These are phyloP conservation scores for Therioaphis trifolii DNA, from an alignment of 2,888 invertebrate species.

Conservation along the genomic window DNA sequence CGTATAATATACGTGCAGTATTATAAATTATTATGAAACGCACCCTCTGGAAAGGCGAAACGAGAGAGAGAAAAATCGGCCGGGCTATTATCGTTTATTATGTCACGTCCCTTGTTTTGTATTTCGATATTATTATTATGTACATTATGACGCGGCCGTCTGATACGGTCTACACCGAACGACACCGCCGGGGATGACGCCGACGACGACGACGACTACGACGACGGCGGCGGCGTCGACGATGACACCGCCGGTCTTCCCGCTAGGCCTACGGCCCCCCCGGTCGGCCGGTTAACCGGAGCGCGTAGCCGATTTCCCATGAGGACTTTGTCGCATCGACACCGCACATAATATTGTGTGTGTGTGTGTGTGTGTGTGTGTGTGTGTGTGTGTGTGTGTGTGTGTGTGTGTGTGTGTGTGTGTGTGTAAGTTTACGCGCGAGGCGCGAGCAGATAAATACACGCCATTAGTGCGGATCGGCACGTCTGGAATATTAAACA, in stretches of 20 bases:
- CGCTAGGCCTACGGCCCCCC: background rate
- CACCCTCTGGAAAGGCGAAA: no score
- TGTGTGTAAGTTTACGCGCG: background rate
- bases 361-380: background rate
- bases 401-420: background rate
- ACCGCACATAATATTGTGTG: background rate
- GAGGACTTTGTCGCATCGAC: constrained; percentile 31
- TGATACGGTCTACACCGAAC: constrained; percentile 1
- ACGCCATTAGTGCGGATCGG: constrained; percentile 45
- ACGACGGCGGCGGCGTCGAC: no score
- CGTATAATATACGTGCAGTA: no score
- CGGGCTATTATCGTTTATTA: no score
- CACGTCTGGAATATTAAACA: constrained; percentile 56
- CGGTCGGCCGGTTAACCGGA: background rate
- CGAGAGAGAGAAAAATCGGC: no score
- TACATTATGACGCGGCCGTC: background rate
- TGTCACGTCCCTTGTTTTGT: no score
- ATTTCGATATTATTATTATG: no score
- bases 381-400: background rate
- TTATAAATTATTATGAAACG: no score
- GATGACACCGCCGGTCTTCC: background rate
- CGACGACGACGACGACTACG: no score
- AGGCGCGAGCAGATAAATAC: constrained; percentile 31
- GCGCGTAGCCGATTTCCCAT: constrained; percentile 56
- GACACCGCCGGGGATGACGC: constrained; percentile 40